Conservation (phyloP, 2,888 invertebrate species). For the Ophioninae sp. region DNA sequence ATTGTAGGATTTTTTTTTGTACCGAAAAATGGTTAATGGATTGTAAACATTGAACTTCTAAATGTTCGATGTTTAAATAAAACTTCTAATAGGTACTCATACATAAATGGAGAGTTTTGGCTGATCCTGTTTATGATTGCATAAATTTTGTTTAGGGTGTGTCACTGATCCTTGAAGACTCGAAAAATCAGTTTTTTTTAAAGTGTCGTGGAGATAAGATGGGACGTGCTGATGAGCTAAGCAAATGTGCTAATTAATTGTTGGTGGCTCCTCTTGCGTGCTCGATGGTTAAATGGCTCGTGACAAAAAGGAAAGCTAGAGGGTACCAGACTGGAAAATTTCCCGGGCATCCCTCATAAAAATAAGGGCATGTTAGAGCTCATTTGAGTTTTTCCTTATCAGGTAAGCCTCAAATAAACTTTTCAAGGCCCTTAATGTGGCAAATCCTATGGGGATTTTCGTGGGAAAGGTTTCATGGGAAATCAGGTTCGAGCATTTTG, state of each 20-base stretch:
- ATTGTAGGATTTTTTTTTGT: slow-evolving; percentile 32
- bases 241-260: slow-evolving; percentile 52
- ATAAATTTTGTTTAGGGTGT: slow-evolving; percentile 36
- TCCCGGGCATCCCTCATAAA: too few species aligned
- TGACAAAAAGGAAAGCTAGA: slow-evolving; percentile 3
- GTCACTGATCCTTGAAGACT: not conserved
- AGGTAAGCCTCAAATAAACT: too few species aligned
- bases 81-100: too few species aligned
- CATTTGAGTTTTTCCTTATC: slow-evolving; percentile 16
- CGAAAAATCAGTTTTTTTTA: slow-evolving; percentile 2
- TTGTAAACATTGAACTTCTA: slow-evolving; percentile 34
- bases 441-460: too few species aligned
- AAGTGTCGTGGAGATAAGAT: not conserved
- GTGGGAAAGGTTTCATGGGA: too few species aligned
- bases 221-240: slow-evolving; percentile 23
- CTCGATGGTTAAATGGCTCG: slow-evolving; percentile 44
- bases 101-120: slow-evolving; percentile 9
- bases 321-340: not conserved
- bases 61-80: too few species aligned
- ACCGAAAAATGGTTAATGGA: slow-evolving; percentile 44
- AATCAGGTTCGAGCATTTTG: too few species aligned
- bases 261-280: slow-evolving; percentile 51
- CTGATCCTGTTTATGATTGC: slow-evolving; percentile 34
- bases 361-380: not conserved
- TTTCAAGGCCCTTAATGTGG: too few species aligned